Conservation (phyloP, 2,113 vertebrate species). For the Aix galericulata region DNA sequence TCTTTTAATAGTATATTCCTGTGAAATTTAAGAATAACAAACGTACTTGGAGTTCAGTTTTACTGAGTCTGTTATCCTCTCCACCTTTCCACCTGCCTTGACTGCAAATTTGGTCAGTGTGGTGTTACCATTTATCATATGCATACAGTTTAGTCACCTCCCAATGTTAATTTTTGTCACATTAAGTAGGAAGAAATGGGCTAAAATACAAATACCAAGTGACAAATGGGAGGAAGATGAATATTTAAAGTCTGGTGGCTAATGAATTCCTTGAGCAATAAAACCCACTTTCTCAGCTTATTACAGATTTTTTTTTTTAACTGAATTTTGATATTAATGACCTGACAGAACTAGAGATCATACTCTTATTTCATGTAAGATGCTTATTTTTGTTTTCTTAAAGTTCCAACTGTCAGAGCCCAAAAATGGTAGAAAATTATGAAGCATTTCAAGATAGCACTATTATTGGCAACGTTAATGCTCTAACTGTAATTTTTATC, state of each 20-base stretch:
- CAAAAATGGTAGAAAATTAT: neutral
- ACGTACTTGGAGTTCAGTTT: neutral
- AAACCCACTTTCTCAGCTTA: neutral
- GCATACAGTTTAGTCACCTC: neutral
- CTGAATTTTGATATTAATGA: neutral
- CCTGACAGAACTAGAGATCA: neutral
- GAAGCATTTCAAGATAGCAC: neutral
- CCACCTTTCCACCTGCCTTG: neutral
- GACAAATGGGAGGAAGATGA: neutral
- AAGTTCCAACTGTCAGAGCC: neutral
- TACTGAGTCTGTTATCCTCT: neutral
- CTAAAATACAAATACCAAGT: neutral
- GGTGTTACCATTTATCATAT: neutral
- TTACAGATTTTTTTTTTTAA: neutral
- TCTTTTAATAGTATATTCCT: neutral
- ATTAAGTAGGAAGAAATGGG: neutral
- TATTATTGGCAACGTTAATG: neutral
- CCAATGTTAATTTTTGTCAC: neutral
- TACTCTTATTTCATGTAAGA: neutral
- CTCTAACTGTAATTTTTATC: neutral
- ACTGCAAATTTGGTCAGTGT: neutral
- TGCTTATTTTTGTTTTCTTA: constrained; percentile 10
- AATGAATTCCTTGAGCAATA: neutral
- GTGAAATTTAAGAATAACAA: neutral
- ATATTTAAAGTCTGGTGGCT: neutral